A percentile compares a stretch with the other conserved stretches of the same genome.
phyloP scores from a whole-genome alignment of 2,113 vertebrate genomes.

The Murina feae region DNA sequence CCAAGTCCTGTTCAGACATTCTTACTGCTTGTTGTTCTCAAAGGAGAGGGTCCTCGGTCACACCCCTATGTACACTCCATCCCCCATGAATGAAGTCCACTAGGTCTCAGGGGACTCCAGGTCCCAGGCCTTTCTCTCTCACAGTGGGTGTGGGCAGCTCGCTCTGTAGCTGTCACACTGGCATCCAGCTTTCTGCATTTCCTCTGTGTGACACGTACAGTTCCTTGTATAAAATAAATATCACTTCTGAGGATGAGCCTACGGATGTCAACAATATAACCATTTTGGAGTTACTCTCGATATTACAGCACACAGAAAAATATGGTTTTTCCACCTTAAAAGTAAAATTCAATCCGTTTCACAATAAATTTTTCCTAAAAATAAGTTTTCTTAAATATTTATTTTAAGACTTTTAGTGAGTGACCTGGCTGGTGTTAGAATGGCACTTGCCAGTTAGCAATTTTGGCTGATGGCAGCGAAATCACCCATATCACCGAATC shows the following conservation, averaged over 20 bases:
- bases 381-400: slow-evolving; percentile 18
- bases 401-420: background rate
- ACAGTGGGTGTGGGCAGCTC: background rate
- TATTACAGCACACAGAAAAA: slow-evolving; percentile 28
- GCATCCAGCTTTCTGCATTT: background rate
- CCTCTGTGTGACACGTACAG: background rate
- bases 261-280: slow-evolving; percentile 30
- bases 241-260: background rate
- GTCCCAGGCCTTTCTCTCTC: background rate
- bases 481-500: background rate
- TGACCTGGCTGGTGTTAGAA: background rate
- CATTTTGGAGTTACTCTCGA: background rate
- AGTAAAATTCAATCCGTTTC: background rate
- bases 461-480: background rate
- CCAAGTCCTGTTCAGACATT: background rate
- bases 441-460: background rate
- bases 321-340: background rate
- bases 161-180: background rate
- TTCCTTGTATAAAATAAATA: background rate
- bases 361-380: slow-evolving; percentile 2
- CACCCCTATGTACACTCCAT: background rate
- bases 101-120: background rate
- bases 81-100: background rate
- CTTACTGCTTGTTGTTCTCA: background rate
- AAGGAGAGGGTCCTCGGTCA: background rate